Conservation (phyloP, 2,113 vertebrate species). For the Forbesichthys papilliferus region DNA sequence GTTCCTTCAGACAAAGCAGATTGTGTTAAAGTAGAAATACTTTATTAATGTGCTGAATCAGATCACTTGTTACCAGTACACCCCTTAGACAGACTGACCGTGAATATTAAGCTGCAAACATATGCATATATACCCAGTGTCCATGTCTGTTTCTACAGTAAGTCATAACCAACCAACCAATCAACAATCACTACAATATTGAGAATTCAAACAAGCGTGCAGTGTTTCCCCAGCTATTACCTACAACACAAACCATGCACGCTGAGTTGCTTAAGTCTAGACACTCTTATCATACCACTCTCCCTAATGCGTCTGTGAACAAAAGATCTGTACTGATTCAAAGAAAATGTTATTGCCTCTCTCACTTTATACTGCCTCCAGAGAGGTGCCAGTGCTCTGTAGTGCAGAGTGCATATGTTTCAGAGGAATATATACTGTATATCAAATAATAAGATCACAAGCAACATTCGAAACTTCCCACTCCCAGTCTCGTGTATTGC, state of each 20-base stretch:
- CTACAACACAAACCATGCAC: slow-evolving; percentile 45
- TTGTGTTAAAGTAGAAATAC: slow-evolving; percentile 28
- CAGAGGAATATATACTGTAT: not conserved
- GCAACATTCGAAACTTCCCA: too few species aligned
- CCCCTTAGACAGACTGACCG: slow-evolving; percentile 13
- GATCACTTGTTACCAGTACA: slow-evolving; percentile 20
- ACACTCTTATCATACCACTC: slow-evolving; percentile 37
- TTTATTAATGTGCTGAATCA: slow-evolving; percentile 33
- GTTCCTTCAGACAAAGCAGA: slow-evolving; percentile 20
- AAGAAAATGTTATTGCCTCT: not conserved
- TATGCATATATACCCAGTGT: not conserved
- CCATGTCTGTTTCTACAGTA: slow-evolving; percentile 13
- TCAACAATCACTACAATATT: slow-evolving; percentile 6
- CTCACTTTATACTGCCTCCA: slow-evolving; percentile 22
- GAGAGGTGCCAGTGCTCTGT: slow-evolving; percentile 2
- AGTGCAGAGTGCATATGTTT: slow-evolving; percentile 4
- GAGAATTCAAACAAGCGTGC: slow-evolving; percentile 6
- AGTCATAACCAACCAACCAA: slow-evolving; percentile 13
- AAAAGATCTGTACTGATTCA: slow-evolving; percentile 28
- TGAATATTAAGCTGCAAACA: slow-evolving; percentile 21
- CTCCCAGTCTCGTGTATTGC: too few species aligned
- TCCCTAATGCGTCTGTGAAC: slow-evolving; percentile 37
- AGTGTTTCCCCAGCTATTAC: slow-evolving; percentile 16
- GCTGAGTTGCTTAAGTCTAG: slow-evolving; percentile 55
- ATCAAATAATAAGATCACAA: not conserved